Conservation (phyloP, 2,113 vertebrate genomes). For the Perca fluviatilis region DNA sequence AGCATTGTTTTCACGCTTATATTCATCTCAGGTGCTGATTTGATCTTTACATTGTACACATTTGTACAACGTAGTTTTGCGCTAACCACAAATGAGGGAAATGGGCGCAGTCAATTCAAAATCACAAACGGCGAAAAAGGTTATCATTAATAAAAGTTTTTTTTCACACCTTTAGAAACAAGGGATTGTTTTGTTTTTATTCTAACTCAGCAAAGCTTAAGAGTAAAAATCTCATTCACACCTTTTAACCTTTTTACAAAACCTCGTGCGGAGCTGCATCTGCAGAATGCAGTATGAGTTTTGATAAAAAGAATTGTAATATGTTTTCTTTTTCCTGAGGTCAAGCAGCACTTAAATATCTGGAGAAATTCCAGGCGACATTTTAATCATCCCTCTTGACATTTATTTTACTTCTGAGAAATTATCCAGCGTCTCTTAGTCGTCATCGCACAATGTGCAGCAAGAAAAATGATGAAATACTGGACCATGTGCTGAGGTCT, state of each 20-base stretch:
- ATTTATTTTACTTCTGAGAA: slow-evolving; percentile 47
- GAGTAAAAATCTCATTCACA: slow-evolving; percentile 28
- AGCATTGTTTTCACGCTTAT: not conserved
- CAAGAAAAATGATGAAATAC: slow-evolving; percentile 15
- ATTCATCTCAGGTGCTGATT: slow-evolving; percentile 24
- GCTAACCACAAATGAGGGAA: not conserved
- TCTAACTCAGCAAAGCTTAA: slow-evolving; percentile 12
- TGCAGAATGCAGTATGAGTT: not conserved
- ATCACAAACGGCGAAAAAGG: not conserved
- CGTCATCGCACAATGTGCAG: slow-evolving; percentile 10
- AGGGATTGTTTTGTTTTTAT: not conserved
- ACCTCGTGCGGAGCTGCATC: not conserved
- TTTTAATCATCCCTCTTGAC: slow-evolving; percentile 52
- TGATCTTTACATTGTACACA: slow-evolving; percentile 6
- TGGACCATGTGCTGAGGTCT: slow-evolving; percentile 8
- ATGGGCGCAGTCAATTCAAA: slow-evolving; percentile 25
- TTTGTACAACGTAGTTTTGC: slow-evolving; percentile 12
- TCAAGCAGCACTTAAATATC: slow-evolving; percentile 20
- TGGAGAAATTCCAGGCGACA: slow-evolving; percentile 19
- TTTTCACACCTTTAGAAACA: slow-evolving; percentile 14
- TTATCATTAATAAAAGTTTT: not conserved
- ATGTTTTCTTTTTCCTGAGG: not conserved
- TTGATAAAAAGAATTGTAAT: not conserved
- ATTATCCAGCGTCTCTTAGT: slow-evolving; percentile 24
- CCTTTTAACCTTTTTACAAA: slow-evolving; percentile 14